These are phyloP conservation scores for Batillaria attramentaria DNA, from an alignment of 1,140 invertebrate genomes.

Conservation along the genomic window DNA sequence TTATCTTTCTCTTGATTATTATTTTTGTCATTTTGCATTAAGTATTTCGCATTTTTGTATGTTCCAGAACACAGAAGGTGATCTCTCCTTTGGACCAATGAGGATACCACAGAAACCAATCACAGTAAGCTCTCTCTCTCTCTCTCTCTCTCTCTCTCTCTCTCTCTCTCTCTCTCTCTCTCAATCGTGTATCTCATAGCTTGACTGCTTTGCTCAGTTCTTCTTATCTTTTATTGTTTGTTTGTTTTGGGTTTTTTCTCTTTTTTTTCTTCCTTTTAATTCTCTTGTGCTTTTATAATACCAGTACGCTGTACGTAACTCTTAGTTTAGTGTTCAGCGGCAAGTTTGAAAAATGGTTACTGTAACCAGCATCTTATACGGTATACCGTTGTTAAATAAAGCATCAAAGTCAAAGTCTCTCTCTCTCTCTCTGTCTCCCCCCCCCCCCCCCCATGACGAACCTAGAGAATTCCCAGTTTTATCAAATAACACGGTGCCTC, in stretches of 20 bases:
- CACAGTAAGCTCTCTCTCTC: conserved; percentile 27
- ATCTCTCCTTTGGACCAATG: conserved; percentile 37
- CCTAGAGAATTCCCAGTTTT: too few relatives aligned
- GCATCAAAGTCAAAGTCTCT: too few relatives aligned
- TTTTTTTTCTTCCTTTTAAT: neutral
- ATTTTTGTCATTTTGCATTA: neutral
- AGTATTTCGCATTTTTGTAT: neutral
- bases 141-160: neutral
- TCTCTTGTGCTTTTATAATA: neutral
- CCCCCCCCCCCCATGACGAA: too few relatives aligned
- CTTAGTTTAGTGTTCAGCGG: too few relatives aligned
- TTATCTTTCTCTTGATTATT: too few relatives aligned
- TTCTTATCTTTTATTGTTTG: neutral
- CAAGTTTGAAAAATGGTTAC: too few relatives aligned
- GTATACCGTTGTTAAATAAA: too few relatives aligned
- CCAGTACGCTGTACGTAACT: neutral
- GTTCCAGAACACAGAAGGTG: conserved; percentile 28
- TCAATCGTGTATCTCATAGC: too few relatives aligned
- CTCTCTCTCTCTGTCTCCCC: neutral
- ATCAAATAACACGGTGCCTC: too few relatives aligned
- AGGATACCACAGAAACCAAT: conserved; percentile 35
- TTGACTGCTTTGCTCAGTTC: too few relatives aligned
- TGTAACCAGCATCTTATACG: too few relatives aligned
- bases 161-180: neutral
- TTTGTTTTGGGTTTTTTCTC: neutral